Percentiles rank a stretch among this genome's conserved stretches.
phyloP scores from a whole-genome alignment of 2,888 invertebrate genomes.

The Pyrrhia umbra region DNA sequence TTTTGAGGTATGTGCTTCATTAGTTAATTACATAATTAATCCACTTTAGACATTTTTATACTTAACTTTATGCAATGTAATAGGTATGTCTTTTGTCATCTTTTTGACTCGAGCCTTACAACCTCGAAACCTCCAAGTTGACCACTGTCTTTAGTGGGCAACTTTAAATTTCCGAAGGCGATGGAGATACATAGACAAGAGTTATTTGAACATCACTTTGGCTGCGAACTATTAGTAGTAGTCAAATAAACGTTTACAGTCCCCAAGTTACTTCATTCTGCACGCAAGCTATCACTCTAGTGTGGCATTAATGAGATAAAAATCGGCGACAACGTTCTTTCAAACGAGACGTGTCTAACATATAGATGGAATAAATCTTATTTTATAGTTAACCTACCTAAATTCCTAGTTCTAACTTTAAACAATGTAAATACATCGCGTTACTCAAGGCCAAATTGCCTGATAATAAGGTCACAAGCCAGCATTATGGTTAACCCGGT shows the following conservation, averaged over 20 bases:
- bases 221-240: too few species aligned
- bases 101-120: too few species aligned
- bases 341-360: not conserved
- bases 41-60: too few species aligned
- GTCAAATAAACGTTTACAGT: not conserved
- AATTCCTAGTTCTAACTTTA: not conserved
- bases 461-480: constrained; percentile 45
- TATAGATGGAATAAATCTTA: not conserved
- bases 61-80: constrained; percentile 16
- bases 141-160: too few species aligned
- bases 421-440: constrained; percentile 37
- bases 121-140: too few species aligned
- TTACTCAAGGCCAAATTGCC: constrained; percentile 32
- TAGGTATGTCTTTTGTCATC: constrained; percentile 18
- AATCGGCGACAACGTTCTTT: not conserved
- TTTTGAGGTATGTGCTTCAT: constrained; percentile 32
- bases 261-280: not conserved
- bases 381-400: constrained; percentile 7
- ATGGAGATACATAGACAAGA: too few species aligned
- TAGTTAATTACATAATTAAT: constrained; percentile 34
- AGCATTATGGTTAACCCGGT: constrained; percentile 30
- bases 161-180: too few species aligned
- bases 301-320: not conserved
- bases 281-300: not conserved
- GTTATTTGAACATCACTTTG: too few species aligned